Percentiles rank a stretch among this genome's conserved stretches.
Conservation (phyloP, 1,140 invertebrate species). For the Pseudomyrmex sp. region DNA sequence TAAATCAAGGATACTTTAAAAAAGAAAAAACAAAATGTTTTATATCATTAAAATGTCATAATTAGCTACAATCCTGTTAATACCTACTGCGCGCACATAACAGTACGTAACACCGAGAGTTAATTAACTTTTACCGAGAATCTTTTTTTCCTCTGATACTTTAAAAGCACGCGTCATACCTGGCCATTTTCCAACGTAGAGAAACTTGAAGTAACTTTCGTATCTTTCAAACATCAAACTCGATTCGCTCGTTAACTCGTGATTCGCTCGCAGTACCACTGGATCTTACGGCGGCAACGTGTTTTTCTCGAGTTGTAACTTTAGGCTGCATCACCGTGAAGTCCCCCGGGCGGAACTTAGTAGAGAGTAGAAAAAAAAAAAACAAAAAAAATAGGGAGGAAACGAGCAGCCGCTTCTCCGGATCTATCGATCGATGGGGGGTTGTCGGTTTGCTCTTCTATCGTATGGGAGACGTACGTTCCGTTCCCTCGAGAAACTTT, state of each 20-base stretch:
- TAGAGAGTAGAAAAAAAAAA: not conserved
- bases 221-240: conserved; percentile 32
- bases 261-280: conserved; percentile 29
- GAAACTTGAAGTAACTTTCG: conserved; percentile 32
- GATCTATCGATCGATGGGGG: conserved; percentile 58
- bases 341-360: conserved; percentile 27
- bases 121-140: not conserved
- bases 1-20: not conserved
- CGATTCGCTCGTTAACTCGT: conserved; percentile 49
- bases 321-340: conserved; percentile 26
- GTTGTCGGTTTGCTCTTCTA: not conserved
- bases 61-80: not conserved
- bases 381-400: not conserved
- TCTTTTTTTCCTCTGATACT: not conserved
- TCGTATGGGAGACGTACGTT: conserved; percentile 7
- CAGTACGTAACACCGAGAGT: not conserved
- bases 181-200: conserved; percentile 22
- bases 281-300: conserved; percentile 29
- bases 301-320: conserved; percentile 43
- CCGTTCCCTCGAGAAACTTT: conserved; percentile 49
- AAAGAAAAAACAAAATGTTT: not conserved
- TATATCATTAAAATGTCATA: conserved; percentile 1
- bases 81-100: not conserved
- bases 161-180: not conserved
- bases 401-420: conserved; percentile 24